Evolutionary conservation across 1,140 invertebrate genomes (phyloP), one percentile per base, ranked within the genome.

Genomic region (Pseudomyrmex gracilis): DNA sequence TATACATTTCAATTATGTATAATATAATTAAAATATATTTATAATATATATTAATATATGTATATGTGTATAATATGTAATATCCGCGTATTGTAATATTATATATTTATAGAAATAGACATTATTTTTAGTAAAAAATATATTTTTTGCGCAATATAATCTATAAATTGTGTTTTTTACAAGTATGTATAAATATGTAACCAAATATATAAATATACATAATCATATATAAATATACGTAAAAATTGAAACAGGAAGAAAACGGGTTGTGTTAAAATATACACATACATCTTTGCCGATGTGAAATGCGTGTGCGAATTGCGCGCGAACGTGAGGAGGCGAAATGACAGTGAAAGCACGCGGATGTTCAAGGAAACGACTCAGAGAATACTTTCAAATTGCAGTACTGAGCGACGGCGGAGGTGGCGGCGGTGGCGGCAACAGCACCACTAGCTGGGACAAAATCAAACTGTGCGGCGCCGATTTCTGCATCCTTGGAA

Each of bases 341-440:
- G 12, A 12, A 17, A 43, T 67, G 43, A 43, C 17, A 67, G 63
- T 66, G 73, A 77, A 77, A 77, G 63, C 9, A 34, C 34, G 47
- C 24, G 12, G 53, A 67, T 9, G 17, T 55, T 43, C 17, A 24
- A 34, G 22, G 12, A 45, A n/a, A 63, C 1, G 2, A 58, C 3
- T 71, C 15, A 34, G 20, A 49, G 53, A 47, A 49, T n/a, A 70
- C 20, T 80, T 71, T 80, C 43, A 45, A 55, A 77, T 86, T 94
- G 94, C 95, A 97, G 97, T 98, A 47, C 94, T 98, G 68, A 97
- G 96, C 76, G 96, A 96, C 86, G 97, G 97, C 63, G 97, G 96
- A 85, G 94, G 95, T 8, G 95, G 94, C 22, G 91, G 93, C 8
- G 91, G 92, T 22, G 93, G 91, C 13, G 92, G 92, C 20, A 95